Conservation (phyloP, 2,113 vertebrate genomes). For the Enhydra lutris region DNA sequence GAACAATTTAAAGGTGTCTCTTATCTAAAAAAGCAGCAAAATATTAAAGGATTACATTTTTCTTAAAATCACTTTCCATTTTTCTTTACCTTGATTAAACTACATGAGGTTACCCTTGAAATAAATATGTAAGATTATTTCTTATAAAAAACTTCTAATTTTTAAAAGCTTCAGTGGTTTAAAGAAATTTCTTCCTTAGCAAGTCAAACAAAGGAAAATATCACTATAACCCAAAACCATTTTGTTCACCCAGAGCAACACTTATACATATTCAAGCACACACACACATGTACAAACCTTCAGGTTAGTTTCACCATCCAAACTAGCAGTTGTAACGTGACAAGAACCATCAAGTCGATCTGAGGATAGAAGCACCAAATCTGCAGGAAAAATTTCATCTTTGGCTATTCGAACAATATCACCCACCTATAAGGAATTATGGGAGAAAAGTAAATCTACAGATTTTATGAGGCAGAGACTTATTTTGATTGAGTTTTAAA, state of each 20-base stretch:
- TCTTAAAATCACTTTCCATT: slow-evolving; percentile 14
- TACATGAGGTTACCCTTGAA: neutral
- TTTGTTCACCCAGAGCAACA: neutral
- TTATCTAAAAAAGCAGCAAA: neutral
- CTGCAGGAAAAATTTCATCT: slow-evolving; percentile 97
- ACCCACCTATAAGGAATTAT: slow-evolving; percentile 87
- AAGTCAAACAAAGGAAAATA: slow-evolving; percentile 42
- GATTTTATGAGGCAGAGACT: slow-evolving; percentile 25
- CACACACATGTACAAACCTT: slow-evolving; percentile 88
- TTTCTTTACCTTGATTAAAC: neutral
- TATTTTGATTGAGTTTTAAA: neutral
- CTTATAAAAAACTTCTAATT: neutral
- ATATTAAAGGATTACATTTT: neutral
- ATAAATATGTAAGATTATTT: neutral
- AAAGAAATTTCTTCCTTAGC: neutral
- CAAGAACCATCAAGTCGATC: slow-evolving; percentile 94
- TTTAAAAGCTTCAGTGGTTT: neutral
- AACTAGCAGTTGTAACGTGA: slow-evolving; percentile 95
- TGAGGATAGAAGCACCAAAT: slow-evolving; percentile 95
- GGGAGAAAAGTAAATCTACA: neutral
- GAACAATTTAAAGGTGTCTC: neutral
- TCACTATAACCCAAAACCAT: neutral
- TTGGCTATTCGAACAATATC: slow-evolving; percentile 98
- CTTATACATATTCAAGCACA: slow-evolving; percentile 11
- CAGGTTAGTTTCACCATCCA: slow-evolving; percentile 98